These are phyloP conservation scores for Andrena hattorfiana DNA, from an alignment of 2,888 invertebrate species.

Conservation along the genomic window DNA sequence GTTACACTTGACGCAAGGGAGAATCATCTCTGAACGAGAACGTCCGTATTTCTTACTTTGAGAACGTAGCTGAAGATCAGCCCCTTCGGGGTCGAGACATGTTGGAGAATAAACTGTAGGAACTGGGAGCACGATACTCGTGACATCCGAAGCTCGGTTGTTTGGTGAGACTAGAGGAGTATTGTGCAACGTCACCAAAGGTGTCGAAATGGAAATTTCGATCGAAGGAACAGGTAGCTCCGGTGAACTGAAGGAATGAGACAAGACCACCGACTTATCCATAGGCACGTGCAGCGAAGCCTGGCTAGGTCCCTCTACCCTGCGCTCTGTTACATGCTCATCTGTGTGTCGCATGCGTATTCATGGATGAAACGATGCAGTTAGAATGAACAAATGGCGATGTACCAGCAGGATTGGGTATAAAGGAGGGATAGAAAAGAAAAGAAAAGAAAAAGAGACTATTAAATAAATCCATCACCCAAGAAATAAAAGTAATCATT, in stretches of 20 bases:
- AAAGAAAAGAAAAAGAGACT: slow-evolving; percentile 78
- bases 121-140: slow-evolving; percentile 25
- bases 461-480: slow-evolving; percentile 75
- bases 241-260: slow-evolving; percentile 83
- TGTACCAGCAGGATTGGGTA: slow-evolving; percentile 53
- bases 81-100: slow-evolving; percentile 13
- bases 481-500: slow-evolving; percentile 58
- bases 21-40: slow-evolving; percentile 79
- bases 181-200: slow-evolving; percentile 75
- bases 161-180: slow-evolving; percentile 74
- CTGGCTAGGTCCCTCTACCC: slow-evolving; percentile 25
- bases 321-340: slow-evolving; percentile 42
- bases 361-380: slow-evolving; percentile 28
- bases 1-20: slow-evolving; percentile 76
- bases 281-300: slow-evolving; percentile 40
- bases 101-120: slow-evolving; percentile 49
- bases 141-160: slow-evolving; percentile 44
- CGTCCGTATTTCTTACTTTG: slow-evolving; percentile 78
- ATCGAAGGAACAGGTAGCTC: slow-evolving; percentile 77
- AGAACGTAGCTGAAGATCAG: slow-evolving; percentile 9
- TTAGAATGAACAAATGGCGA: slow-evolving; percentile 51
- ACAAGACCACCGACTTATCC: slow-evolving; percentile 73
- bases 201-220: slow-evolving; percentile 61
- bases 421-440: slow-evolving; percentile 70
- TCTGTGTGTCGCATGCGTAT: slow-evolving; percentile 24